A percentile compares a stretch with the other conserved stretches of the same genome.
These are phyloP conservation scores for Plagiodera versicolora DNA, from an alignment of 2,888 invertebrate species.

Conservation along the genomic window DNA sequence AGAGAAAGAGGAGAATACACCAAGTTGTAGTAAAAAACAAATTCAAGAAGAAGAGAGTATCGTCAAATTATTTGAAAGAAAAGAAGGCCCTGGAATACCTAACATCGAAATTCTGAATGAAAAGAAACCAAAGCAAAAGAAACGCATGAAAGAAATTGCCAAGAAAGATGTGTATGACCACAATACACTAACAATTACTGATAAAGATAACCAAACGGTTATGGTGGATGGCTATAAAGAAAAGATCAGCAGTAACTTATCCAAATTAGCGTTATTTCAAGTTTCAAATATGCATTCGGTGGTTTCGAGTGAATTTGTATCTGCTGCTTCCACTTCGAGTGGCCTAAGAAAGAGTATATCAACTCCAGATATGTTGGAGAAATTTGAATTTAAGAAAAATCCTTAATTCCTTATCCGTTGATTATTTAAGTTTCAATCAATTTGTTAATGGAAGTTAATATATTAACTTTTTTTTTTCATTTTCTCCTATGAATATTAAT, in stretches of 20 bases:
- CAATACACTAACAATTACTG: neutral
- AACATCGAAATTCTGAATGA: slow-evolving; percentile 38
- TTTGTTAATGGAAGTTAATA: neutral
- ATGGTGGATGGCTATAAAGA: slow-evolving; percentile 26
- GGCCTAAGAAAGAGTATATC: slow-evolving; percentile 29
- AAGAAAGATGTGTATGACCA: slow-evolving; percentile 3
- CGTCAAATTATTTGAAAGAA: slow-evolving; percentile 43
- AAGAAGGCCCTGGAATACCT: slow-evolving; percentile 35
- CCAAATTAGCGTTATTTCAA: slow-evolving; percentile 39
- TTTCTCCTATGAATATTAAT: neutral
- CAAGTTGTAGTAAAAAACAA: slow-evolving; percentile 21
- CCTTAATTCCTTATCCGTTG: neutral
- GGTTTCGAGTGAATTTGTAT: slow-evolving; percentile 24
- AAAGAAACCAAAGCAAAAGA: slow-evolving; percentile 22
- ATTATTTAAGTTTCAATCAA: neutral
- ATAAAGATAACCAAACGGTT: slow-evolving; percentile 19
- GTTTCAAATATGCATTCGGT: slow-evolving; percentile 35
- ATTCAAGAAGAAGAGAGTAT: slow-evolving; percentile 30
- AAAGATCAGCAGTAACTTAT: slow-evolving; percentile 30
- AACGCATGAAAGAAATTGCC: slow-evolving; percentile 15
- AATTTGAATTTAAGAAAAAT: slow-evolving; percentile 10
- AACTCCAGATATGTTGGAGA: slow-evolving; percentile 28
- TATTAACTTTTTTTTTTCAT: neutral
- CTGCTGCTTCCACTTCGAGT: slow-evolving; percentile 10
- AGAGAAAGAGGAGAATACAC: slow-evolving; percentile 31